Evolutionary conservation across 2,888 invertebrate genomes (phyloP).

Genomic region (Muscina levida): DNA sequence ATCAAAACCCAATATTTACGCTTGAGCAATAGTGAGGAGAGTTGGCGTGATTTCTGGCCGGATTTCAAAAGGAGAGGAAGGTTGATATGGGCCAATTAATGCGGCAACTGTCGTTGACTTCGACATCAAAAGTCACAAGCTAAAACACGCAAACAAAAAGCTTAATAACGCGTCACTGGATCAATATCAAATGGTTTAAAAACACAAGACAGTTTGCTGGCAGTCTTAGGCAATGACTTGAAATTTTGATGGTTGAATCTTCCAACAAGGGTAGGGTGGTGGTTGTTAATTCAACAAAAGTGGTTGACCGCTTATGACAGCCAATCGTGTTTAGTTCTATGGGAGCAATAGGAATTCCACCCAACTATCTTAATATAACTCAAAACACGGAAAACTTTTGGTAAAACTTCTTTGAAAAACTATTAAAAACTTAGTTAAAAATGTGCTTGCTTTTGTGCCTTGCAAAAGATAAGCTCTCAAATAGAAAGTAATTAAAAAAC

Average conservation of each 20-base stretch:
- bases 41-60: conserved; percentile 8
- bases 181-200: conserved; percentile 34
- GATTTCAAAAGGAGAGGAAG: conserved; percentile 19
- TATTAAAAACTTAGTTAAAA: conserved; percentile 54
- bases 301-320: conserved; percentile 65
- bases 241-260: conserved; percentile 36
- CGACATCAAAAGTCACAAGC: conserved; percentile 69
- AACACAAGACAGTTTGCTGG: conserved; percentile 24
- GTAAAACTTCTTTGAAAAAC: background rate
- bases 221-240: conserved; percentile 26
- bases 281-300: conserved; percentile 20
- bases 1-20: conserved; percentile 53
- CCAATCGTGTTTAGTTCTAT: conserved; percentile 2
- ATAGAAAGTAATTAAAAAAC: conserved; percentile 47
- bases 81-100: conserved; percentile 69
- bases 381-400: background rate
- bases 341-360: background rate
- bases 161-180: conserved; percentile 62
- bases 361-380: background rate
- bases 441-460: conserved; percentile 51
- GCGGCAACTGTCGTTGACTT: conserved; percentile 54
- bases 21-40: conserved; percentile 37
- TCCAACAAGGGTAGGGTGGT: background rate
- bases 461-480: conserved; percentile 40
- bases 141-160: conserved; percentile 72